phyloP scores from a whole-genome alignment of 2,888 invertebrate genomes.

The Cistogaster globosa region DNA sequence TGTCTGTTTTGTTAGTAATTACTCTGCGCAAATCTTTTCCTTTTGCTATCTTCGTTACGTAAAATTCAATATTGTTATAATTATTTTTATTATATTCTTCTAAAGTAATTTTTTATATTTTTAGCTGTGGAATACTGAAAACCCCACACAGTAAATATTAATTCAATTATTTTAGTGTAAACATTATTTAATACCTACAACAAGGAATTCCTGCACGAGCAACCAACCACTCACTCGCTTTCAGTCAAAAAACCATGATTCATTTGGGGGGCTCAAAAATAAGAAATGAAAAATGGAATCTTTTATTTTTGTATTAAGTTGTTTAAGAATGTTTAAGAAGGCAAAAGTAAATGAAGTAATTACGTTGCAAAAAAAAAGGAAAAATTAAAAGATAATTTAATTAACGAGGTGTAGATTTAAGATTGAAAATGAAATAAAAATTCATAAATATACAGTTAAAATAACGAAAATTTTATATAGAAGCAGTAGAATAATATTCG shows the following conservation, averaged over 20 bases:
- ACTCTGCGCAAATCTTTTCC: slow-evolving; percentile 51
- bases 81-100: slow-evolving; percentile 45
- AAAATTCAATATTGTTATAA: slow-evolving; percentile 47
- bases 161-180: slow-evolving; percentile 82
- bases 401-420: not conserved
- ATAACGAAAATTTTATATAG: too few relatives aligned
- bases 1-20: slow-evolving; percentile 56
- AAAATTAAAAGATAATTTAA: not conserved
- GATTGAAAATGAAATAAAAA: too few relatives aligned
- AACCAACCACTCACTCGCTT: not conserved
- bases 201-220: slow-evolving; percentile 42
- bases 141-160: slow-evolving; percentile 82
- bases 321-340: slow-evolving; percentile 5
- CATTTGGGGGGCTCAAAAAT: not conserved
- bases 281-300: not conserved
- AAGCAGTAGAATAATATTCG: too few relatives aligned
- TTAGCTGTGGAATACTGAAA: slow-evolving; percentile 81
- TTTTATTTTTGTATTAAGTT: not conserved
- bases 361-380: not conserved
- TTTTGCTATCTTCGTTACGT: slow-evolving; percentile 8
- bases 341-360: slow-evolving; percentile 36
- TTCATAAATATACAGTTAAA: too few relatives aligned
- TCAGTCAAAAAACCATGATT: slow-evolving; percentile 33
- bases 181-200: slow-evolving; percentile 73
- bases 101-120: slow-evolving; percentile 69